These are phyloP conservation scores for Lordiphosa andalusiaca DNA, from an alignment of 2,888 invertebrate species.

Conservation along the genomic window DNA sequence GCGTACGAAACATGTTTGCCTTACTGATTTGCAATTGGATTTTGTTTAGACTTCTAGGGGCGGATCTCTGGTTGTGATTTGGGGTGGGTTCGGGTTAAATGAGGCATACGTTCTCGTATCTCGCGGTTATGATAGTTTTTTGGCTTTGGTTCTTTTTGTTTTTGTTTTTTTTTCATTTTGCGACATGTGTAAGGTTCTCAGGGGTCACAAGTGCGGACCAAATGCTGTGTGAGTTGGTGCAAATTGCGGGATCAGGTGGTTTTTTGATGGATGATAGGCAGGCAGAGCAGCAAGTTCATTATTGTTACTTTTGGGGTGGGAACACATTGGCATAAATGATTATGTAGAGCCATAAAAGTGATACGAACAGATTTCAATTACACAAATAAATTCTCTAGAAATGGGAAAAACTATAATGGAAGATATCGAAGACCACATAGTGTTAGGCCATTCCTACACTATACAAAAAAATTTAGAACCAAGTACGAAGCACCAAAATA, in stretches of 20 bases:
- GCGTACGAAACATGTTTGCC: conserved; percentile 63
- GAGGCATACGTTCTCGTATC: conserved; percentile 50
- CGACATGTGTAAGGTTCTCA: conserved; percentile 64
- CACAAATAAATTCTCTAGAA: too few relatives aligned
- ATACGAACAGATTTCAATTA: neutral
- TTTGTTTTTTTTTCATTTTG: conserved; percentile 14
- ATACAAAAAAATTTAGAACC: too few relatives aligned
- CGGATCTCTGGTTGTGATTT: conserved; percentile 28
- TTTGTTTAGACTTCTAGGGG: conserved; percentile 46
- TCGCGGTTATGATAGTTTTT: conserved; percentile 22
- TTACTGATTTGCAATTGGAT: conserved; percentile 57
- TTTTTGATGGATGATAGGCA: conserved; percentile 32
- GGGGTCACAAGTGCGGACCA: conserved; percentile 44
- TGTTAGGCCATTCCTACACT: too few relatives aligned
- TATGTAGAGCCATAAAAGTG: neutral
- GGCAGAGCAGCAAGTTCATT: conserved; percentile 10
- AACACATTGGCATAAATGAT: neutral
- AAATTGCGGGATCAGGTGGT: conserved; percentile 52
- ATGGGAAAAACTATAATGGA: too few relatives aligned
- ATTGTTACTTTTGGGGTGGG: conserved; percentile 1
- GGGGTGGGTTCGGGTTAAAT: conserved; percentile 42
- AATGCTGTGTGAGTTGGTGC: conserved; percentile 25
- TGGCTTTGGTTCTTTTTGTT: conserved; percentile 1
- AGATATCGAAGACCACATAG: too few relatives aligned
- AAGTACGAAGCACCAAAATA: too few relatives aligned